phyloP scores from a whole-genome alignment of 2,888 invertebrate species.

The Amblyjoppa proteus region DNA sequence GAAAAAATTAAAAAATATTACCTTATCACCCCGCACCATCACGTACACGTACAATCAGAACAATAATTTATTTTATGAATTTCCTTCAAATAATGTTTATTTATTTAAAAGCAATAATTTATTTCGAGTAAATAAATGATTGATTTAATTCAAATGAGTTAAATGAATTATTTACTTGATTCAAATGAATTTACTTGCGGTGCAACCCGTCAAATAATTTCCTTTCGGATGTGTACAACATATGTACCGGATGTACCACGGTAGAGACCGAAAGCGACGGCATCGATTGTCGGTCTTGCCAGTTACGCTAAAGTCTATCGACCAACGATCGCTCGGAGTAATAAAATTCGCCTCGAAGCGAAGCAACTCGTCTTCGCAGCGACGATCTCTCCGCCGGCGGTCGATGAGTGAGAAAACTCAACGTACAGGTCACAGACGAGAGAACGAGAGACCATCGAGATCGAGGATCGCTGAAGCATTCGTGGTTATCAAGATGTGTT shows the following conservation, averaged over 20 bases:
- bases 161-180: no score
- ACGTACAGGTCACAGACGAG: not conserved
- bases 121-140: no score
- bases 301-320: slow-evolving; percentile 62
- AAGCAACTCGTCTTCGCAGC: slow-evolving; percentile 1
- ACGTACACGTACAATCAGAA: no score
- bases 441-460: slow-evolving; percentile 26
- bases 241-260: slow-evolving; percentile 12
- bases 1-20: no score
- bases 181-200: no score
- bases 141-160: no score
- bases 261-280: slow-evolving; percentile 34
- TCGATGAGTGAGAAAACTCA: slow-evolving; percentile 12
- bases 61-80: no score
- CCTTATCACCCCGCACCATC: no score
- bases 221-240: not conserved
- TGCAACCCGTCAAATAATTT: no score
- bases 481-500: slow-evolving; percentile 40
- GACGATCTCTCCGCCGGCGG: not conserved
- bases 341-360: slow-evolving; percentile 27
- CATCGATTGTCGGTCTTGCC: slow-evolving; percentile 60
- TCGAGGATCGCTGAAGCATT: slow-evolving; percentile 58
- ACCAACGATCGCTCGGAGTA: slow-evolving; percentile 65
- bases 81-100: no score
- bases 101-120: no score